Conservation (phyloP, 2,113 vertebrate species). For the Accipiter cooperii region DNA sequence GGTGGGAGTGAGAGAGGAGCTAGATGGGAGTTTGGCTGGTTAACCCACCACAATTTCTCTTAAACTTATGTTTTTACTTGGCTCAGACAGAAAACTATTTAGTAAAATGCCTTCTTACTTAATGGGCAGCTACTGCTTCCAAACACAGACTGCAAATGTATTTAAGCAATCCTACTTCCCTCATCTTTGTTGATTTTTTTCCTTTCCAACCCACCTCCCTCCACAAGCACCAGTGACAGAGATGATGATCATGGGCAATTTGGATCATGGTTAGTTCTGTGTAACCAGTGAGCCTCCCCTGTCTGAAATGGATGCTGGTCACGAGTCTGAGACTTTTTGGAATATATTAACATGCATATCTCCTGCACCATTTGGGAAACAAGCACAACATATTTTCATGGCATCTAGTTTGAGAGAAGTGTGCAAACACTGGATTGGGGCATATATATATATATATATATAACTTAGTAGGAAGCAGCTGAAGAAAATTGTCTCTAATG, state of each 20-base stretch:
- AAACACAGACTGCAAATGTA: neutral
- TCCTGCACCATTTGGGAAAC: neutral
- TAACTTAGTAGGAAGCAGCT: neutral
- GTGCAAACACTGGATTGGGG: neutral
- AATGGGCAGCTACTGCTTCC: neutral
- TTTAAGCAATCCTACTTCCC: neutral
- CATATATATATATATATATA: neutral
- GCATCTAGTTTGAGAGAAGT: neutral
- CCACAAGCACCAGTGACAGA: neutral
- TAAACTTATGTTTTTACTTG: neutral
- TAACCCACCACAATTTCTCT: neutral
- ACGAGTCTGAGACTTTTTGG: neutral
- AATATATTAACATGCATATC: neutral
- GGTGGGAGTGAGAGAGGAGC: fast-evolving
- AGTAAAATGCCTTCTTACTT: neutral
- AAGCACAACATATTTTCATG: neutral
- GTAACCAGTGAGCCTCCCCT: neutral
- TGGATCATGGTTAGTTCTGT: neutral
- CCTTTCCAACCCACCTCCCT: neutral
- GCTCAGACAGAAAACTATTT: neutral
- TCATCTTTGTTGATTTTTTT: neutral
- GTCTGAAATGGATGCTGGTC: neutral
- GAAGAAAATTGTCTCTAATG: neutral
- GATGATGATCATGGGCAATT: neutral
- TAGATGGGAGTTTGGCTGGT: neutral